phyloP scores from a whole-genome alignment of 37 sponge, comb jelly and placozoan species.

The Haliclona indistincta region DNA sequence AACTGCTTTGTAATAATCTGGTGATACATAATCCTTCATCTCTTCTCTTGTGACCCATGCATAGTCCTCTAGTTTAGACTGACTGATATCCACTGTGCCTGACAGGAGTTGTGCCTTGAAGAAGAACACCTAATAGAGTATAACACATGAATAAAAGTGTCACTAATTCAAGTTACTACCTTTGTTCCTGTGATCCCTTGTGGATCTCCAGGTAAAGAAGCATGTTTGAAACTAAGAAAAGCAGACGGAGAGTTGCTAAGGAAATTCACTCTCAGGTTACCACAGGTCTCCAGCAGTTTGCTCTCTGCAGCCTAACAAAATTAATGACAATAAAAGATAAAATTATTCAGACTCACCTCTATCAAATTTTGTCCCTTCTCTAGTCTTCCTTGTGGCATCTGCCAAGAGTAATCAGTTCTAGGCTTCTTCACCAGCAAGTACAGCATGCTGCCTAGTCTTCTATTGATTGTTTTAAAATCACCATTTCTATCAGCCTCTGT shows the following conservation, averaged over 20 bases:
- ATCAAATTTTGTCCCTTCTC: slow-evolving; percentile 53
- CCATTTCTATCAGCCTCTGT: slow-evolving; percentile 61
- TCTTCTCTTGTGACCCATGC: slow-evolving; percentile 86
- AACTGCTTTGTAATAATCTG: slow-evolving; percentile 48
- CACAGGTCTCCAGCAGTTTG: slow-evolving; percentile 67
- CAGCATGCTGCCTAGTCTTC: slow-evolving; percentile 63
- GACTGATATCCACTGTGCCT: slow-evolving; percentile 36
- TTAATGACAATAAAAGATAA: not conserved
- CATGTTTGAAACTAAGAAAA: slow-evolving; percentile 30
- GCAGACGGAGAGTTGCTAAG: slow-evolving; percentile 40
- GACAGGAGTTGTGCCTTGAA: slow-evolving; percentile 54
- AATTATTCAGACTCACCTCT: slow-evolving; percentile 40
- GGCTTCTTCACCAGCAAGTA: slow-evolving; percentile 78
- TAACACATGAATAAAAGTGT: not conserved
- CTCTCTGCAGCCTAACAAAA: slow-evolving; percentile 54
- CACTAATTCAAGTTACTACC: not conserved
- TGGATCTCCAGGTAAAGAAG: not conserved
- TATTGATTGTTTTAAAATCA: slow-evolving; percentile 28
- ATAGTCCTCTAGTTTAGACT: slow-evolving; percentile 39
- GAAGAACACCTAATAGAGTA: slow-evolving; percentile 70
- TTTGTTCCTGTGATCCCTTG: not conserved
- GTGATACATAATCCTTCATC: slow-evolving; percentile 58
- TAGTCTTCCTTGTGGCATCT: slow-evolving; percentile 75
- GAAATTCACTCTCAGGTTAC: slow-evolving; percentile 41
- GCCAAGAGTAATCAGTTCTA: slow-evolving; percentile 56